Percentiles rank a stretch among this genome's conserved stretches.
Evolutionary conservation across 2,113 vertebrate species (phyloP).

Genomic region (Etheostoma cragini): DNA sequence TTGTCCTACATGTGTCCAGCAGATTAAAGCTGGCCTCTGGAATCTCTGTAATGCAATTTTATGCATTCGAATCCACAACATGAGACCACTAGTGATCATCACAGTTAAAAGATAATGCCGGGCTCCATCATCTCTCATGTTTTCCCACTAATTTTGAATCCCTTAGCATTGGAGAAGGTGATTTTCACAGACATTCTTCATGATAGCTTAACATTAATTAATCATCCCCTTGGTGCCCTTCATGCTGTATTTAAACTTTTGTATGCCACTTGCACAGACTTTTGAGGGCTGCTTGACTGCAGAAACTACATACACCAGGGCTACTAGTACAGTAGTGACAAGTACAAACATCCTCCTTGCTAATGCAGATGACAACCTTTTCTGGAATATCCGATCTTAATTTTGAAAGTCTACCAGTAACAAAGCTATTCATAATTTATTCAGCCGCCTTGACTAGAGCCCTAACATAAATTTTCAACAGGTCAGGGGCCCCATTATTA

Average conservation of each 20-base stretch:
- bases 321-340: background rate
- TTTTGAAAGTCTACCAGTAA: background rate
- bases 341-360: background rate
- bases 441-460: background rate
- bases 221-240: background rate
- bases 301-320: background rate
- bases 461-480: background rate
- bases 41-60: background rate
- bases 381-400: background rate
- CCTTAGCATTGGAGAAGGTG: background rate
- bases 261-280: background rate
- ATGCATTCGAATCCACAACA: background rate
- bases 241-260: background rate
- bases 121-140: background rate
- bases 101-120: background rate
- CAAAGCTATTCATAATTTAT: background rate
- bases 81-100: background rate
- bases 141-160: background rate
- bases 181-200: constrained; percentile 2
- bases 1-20: background rate
- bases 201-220: background rate
- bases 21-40: background rate
- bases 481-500: background rate
- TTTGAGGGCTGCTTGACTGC: background rate
- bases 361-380: background rate